These are phyloP conservation scores for Eucriotettix oculatus DNA, from an alignment of 2,888 invertebrate species.

Conservation along the genomic window DNA sequence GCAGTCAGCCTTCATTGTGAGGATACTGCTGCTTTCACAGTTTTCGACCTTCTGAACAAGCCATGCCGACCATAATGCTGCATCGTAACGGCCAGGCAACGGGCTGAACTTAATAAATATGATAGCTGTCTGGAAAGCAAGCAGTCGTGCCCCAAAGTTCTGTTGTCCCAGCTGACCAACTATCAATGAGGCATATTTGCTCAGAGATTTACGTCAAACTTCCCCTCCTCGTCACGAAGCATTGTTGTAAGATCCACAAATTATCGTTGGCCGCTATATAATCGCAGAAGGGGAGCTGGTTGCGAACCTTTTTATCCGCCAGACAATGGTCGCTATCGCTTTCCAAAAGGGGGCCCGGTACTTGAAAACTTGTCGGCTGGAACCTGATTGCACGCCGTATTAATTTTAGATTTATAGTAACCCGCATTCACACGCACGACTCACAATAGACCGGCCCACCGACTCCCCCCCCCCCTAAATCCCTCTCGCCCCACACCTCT, in stretches of 20 bases:
- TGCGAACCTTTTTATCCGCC: neutral
- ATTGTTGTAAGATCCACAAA: neutral
- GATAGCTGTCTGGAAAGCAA: too few species aligned
- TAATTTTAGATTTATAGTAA: neutral
- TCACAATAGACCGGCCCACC: neutral
- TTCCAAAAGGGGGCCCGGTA: neutral
- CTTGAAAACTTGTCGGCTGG: neutral
- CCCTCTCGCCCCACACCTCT: too few species aligned
- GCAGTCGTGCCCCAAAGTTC: too few species aligned
- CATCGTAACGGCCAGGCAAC: too few species aligned
- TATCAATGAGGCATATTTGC: neutral
- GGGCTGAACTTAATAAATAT: too few species aligned
- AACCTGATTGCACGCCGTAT: neutral
- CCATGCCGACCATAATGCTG: too few species aligned
- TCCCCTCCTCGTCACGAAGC: neutral
- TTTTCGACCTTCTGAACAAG: too few species aligned
- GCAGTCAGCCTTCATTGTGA: too few species aligned
- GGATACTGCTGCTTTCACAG: too few species aligned
- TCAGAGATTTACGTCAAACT: neutral
- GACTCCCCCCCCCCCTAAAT: too few species aligned
- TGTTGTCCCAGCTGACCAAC: neutral
- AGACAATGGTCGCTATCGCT: neutral
- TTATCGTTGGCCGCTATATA: neutral
- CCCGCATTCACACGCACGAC: neutral
- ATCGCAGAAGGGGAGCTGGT: neutral